Conservation (phyloP, 2,888 invertebrate genomes). For the Tigriopus californicus region DNA sequence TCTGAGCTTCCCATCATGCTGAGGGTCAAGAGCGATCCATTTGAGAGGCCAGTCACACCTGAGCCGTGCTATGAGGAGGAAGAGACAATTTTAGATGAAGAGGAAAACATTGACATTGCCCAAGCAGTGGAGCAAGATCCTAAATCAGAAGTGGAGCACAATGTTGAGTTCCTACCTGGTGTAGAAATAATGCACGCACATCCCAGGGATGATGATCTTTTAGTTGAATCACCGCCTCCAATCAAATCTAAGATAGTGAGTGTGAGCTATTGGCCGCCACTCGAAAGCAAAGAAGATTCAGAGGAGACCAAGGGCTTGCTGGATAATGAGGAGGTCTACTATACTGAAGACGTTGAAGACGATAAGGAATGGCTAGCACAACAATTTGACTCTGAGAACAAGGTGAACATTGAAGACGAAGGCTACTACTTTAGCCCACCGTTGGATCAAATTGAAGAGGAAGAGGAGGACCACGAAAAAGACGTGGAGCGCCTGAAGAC, state of each 20-base stretch:
- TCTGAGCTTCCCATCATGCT: slow-evolving; percentile 20
- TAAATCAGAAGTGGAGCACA: background rate
- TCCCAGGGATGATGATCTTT: background rate
- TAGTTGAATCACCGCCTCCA: background rate
- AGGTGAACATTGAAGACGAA: slow-evolving; percentile 31
- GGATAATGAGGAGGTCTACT: slow-evolving; percentile 26
- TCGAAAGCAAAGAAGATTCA: background rate
- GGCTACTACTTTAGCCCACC: slow-evolving; percentile 32
- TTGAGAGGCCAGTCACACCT: slow-evolving; percentile 20
- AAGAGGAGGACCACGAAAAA: slow-evolving; percentile 54
- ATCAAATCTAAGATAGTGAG: background rate
- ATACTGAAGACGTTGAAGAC: slow-evolving; percentile 23
- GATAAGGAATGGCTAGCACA: slow-evolving; percentile 72
- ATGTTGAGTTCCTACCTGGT: background rate
- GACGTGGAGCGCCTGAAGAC: slow-evolving; percentile 45
- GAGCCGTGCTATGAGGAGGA: background rate
- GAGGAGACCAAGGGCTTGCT: background rate
- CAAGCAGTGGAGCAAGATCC: background rate
- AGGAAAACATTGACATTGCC: background rate
- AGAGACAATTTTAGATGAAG: background rate
- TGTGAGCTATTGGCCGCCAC: slow-evolving; percentile 1
- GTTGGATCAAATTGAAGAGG: slow-evolving; percentile 61
- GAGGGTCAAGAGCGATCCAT: slow-evolving; percentile 5
- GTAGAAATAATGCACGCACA: background rate
- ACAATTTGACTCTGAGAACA: slow-evolving; percentile 49